These are phyloP conservation scores for Paraplagusia blochii DNA, from an alignment of 2,113 vertebrate genomes.

Conservation along the genomic window DNA sequence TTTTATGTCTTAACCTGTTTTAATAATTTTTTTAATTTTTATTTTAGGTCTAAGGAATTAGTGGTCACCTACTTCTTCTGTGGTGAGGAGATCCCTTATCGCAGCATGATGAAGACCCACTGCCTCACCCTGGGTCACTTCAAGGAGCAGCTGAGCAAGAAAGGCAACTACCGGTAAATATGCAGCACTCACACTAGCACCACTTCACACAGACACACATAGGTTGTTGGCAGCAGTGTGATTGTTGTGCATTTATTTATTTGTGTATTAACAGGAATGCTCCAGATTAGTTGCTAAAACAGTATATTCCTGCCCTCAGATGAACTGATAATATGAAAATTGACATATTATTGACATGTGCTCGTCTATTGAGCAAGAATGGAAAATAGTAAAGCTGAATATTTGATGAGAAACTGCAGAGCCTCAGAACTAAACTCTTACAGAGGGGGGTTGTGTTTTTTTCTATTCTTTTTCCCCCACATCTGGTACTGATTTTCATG, in stretches of 20 bases:
- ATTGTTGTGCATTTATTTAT: not conserved
- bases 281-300: no score
- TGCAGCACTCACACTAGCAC: not conserved
- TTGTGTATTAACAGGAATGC: not conserved
- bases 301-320: no score
- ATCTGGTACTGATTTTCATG: slow-evolving; percentile 92
- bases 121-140: slow-evolving; percentile 96
- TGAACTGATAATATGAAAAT: not conserved
- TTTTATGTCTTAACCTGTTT: not conserved
- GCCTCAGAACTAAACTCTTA: slow-evolving; percentile 57
- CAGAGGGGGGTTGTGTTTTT: slow-evolving; percentile 61
- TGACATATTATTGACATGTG: slow-evolving; percentile 15
- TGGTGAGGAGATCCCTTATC: slow-evolving; percentile 96
- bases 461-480: slow-evolving; percentile 63
- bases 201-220: not conserved
- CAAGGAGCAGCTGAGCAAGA: slow-evolving; percentile 98
- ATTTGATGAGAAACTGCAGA: slow-evolving; percentile 46
- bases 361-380: slow-evolving; percentile 27
- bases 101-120: slow-evolving; percentile 93
- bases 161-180: slow-evolving; percentile 96
- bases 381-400: slow-evolving; percentile 35
- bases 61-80: slow-evolving; percentile 99
- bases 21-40: slow-evolving; percentile 3
- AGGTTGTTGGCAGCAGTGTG: not conserved
- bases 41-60: slow-evolving; percentile 87